Base-by-base conservation (phyloP, 2,113 vertebrate species). In the Abramis brama region DNA sequence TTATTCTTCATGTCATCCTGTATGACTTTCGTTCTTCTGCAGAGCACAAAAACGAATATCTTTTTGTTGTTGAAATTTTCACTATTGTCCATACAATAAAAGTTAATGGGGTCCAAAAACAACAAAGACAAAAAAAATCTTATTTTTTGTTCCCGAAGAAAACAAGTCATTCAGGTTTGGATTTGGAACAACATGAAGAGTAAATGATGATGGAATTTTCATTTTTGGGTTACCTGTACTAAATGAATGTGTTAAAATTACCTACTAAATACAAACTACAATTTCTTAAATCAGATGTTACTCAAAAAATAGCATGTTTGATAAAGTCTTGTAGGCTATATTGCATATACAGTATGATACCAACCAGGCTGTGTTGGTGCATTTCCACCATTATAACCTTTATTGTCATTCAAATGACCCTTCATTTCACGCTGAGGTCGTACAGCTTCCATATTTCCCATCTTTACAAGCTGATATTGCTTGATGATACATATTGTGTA, bases 401-500 rank as follows among this genome's bases (percentile, higher is more conserved):
- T 15, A 73, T 27, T 83, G 60, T 73, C 8, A 74, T 73, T 88
- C 68, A 78, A 12, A 76, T 19, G 23, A 73, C 62, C 27, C n/a
- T 27, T 85, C 66, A 30, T 77, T 74, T 33, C 27, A 36, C n/a
- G 19, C 25, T 9, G 47, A 77, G 21, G 25, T 15, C 33, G 4
- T 36, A 60, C 27, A 19, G 11, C 43, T 25, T 79, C n/a, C 73
- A 82, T 81, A 81, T 68, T 59, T 68, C 57, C 62, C 47, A 76
- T 57, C 75, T 85, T 85, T 76, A 84, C 12, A 23, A 2, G 30
- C 19, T 70, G 79, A 25, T 82, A 36, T 62, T 62, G 21, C 6
- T 88, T 70, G 4, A 5, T 15, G 10, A 77, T 45, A 52, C 30
- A 70, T 25, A 76, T 39, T 76, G 66, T 33, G 59, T 50, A 84